Conservation (phyloP, 2,113 vertebrate genomes). For the Carollia perspicillata region DNA sequence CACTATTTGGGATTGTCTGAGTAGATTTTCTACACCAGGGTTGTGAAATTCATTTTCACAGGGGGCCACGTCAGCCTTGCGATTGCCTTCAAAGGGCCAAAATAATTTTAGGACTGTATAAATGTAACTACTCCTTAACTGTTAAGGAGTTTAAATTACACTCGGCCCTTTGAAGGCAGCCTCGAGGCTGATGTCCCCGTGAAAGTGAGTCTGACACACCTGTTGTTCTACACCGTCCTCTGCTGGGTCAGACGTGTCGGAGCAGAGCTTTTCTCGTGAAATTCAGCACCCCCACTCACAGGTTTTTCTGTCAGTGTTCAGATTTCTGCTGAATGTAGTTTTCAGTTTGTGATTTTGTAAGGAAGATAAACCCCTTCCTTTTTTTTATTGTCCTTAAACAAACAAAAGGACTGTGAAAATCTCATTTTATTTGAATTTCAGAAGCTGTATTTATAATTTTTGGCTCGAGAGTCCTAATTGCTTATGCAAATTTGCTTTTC, state of each 20-base stretch:
- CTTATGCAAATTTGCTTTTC: slow-evolving; percentile 27
- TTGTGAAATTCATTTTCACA: too few relatives aligned
- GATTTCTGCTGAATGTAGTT: neutral
- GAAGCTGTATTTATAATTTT: neutral
- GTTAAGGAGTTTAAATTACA: too few relatives aligned
- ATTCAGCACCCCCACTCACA: neutral
- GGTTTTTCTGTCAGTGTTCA: neutral
- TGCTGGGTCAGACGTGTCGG: neutral
- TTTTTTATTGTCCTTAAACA: neutral
- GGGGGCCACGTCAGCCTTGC: too few relatives aligned
- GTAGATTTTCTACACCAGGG: neutral
- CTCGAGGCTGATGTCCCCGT: too few relatives aligned
- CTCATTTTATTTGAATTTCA: slow-evolving; percentile 16
- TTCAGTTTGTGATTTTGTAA: slow-evolving; percentile 29
- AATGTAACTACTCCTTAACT: too few relatives aligned
- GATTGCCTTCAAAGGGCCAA: too few relatives aligned
- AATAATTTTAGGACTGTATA: too few relatives aligned
- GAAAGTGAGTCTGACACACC: too few relatives aligned
- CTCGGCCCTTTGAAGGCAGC: too few relatives aligned
- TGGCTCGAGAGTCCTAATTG: neutral
- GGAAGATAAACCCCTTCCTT: neutral
- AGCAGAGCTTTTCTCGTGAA: neutral
- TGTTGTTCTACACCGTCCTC: neutral
- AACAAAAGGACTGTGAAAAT: neutral
- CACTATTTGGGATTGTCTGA: neutral